phyloP scores from a whole-genome alignment of 2,888 invertebrate species.

The Netelia virgata region DNA sequence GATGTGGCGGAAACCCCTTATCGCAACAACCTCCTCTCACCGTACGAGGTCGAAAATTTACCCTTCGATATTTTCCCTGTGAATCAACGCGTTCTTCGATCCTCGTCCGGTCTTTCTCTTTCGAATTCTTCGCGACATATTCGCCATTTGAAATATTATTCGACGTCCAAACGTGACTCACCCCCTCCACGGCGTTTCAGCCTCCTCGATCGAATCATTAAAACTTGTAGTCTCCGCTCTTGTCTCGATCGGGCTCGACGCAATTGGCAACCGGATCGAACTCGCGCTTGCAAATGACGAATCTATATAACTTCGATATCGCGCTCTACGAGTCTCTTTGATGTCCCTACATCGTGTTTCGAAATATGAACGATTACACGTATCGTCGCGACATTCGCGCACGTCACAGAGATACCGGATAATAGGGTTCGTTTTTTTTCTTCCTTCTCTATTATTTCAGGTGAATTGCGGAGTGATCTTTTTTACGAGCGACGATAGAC shows the following conservation, averaged over 20 bases:
- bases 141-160: constrained; percentile 78
- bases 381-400: constrained; percentile 15
- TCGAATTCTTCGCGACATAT: constrained; percentile 58
- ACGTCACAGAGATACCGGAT: neutral
- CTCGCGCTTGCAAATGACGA: constrained; percentile 73
- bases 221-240: constrained; percentile 40
- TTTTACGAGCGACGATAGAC: too few relatives aligned
- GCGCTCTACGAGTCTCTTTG: constrained; percentile 77
- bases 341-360: constrained; percentile 76
- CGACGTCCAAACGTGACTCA: constrained; percentile 69
- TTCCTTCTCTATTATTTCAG: neutral
- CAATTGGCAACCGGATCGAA: constrained; percentile 11
- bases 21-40: constrained; percentile 79
- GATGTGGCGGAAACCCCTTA: constrained; percentile 79
- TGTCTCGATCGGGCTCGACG: constrained; percentile 30
- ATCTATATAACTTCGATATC: constrained; percentile 80
- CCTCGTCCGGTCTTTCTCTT: constrained; percentile 52
- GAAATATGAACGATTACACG: constrained; percentile 45
- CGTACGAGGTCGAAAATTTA: constrained; percentile 74
- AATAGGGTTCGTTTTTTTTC: neutral
- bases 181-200: constrained; percentile 32
- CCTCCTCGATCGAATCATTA: constrained; percentile 65
- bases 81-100: constrained; percentile 60
- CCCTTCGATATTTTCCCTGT: constrained; percentile 69
- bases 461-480: neutral